These are phyloP conservation scores for Muscicapa comitata DNA, from an alignment of 2,797 vertebrate species.

Conservation along the genomic window DNA sequence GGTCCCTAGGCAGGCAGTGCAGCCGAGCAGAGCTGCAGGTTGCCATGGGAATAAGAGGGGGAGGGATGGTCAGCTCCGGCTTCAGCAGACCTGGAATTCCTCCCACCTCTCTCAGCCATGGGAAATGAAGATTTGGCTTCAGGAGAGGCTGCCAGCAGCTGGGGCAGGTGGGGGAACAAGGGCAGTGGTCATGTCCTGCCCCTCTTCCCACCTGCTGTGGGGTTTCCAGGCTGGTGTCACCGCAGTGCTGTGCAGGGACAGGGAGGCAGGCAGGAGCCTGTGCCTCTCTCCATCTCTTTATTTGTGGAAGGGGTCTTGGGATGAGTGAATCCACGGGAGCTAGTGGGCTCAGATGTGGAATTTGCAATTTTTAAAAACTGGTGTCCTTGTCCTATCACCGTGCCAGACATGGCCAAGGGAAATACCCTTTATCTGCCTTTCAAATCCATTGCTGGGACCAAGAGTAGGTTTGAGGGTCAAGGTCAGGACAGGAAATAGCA, in stretches of 20 bases:
- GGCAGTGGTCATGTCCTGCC: not conserved
- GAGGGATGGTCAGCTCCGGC: not conserved
- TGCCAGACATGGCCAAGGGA: not conserved
- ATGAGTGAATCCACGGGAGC: not conserved
- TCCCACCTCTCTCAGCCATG: not conserved
- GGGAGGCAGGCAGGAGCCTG: not conserved
- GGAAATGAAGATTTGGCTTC: not conserved
- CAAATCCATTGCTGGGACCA: not conserved
- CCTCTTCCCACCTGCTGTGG: not conserved
- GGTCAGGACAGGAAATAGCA: conserved; percentile 67
- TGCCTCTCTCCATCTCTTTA: not conserved
- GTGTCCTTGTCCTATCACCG: not conserved
- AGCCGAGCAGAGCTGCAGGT: not conserved
- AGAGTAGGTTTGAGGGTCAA: not conserved
- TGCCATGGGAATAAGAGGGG: conserved; percentile 47
- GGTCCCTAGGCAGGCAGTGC: not conserved
- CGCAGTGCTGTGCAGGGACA: not conserved
- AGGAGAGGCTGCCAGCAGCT: not conserved
- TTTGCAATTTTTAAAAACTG: not conserved
- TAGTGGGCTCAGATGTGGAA: not conserved
- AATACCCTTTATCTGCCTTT: conserved; percentile 5
- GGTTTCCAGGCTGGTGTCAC: not conserved
- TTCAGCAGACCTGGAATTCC: not conserved
- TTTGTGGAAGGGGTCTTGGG: not conserved
- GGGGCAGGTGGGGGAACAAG: rapidly evolving